phyloP scores from a whole-genome alignment of 2,888 invertebrate genomes.

The Pristionchus arcanus region DNA sequence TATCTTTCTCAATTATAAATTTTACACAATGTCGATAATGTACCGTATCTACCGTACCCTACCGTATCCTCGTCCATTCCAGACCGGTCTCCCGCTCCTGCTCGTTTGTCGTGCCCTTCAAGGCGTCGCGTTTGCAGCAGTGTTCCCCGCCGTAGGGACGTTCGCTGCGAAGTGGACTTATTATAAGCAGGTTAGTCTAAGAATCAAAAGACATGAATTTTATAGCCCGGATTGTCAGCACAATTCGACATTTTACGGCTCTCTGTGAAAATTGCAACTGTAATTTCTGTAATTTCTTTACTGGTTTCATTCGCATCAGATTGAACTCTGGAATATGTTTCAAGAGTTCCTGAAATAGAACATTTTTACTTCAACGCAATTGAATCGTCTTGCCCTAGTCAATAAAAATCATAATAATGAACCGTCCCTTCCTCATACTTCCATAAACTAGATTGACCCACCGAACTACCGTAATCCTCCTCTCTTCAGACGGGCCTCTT shows the following conservation, averaged over 20 bases:
- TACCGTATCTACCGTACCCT: neutral
- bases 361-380: no score
- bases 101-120: slow-evolving; percentile 69
- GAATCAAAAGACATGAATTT: no score
- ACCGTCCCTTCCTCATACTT: no score
- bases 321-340: neutral
- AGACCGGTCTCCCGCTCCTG: neutral
- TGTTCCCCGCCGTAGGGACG: slow-evolving; percentile 78
- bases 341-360: neutral
- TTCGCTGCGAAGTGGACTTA: slow-evolving; percentile 78
- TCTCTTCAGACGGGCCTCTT: slow-evolving; percentile 73
- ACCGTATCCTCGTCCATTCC: neutral
- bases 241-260: no score
- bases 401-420: neutral
- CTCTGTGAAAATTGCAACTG: no score
- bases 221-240: no score
- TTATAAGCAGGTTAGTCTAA: slow-evolving; percentile 77
- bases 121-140: slow-evolving; percentile 77
- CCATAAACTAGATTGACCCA: neutral
- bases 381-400: no score
- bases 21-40: no score
- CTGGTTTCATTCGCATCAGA: neutral
- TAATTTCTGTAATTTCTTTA: no score
- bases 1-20: no score
- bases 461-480: neutral